Conservation (phyloP, 2,888 invertebrate species). For the Sipha maydis region DNA sequence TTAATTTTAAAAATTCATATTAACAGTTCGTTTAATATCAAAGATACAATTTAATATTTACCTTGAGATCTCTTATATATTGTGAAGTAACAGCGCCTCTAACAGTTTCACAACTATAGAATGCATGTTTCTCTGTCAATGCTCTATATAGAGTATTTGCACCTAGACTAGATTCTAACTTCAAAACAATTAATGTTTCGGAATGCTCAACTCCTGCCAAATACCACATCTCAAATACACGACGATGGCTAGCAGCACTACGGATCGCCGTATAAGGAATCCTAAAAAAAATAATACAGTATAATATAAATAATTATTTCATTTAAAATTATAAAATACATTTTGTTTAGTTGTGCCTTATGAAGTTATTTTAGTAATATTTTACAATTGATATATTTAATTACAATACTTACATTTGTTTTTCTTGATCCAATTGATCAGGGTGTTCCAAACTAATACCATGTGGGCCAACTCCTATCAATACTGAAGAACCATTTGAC, state of each 20-base stretch:
- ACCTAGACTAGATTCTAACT: slow-evolving; percentile 82
- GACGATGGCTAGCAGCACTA: slow-evolving; percentile 79
- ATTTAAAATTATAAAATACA: not conserved
- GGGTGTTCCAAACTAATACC: slow-evolving; percentile 78
- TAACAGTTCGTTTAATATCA: not conserved
- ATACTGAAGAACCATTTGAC: slow-evolving; percentile 64
- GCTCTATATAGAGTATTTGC: slow-evolving; percentile 86
- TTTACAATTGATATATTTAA: no score
- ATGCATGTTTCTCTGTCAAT: slow-evolving; percentile 90
- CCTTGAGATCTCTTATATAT: slow-evolving; percentile 87
- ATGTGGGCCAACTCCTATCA: slow-evolving; percentile 84
- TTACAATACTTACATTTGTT: slow-evolving; percentile 52
- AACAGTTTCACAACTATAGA: slow-evolving; percentile 92
- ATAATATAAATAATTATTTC: not conserved
- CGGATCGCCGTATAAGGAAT: slow-evolving; percentile 85
- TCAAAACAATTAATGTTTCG: slow-evolving; percentile 79
- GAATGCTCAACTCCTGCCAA: slow-evolving; percentile 70
- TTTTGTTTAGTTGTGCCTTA: not conserved
- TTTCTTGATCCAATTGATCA: slow-evolving; percentile 47
- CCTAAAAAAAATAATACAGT: slow-evolving; percentile 68
- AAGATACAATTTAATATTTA: slow-evolving; percentile 65
- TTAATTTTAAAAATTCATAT: not conserved
- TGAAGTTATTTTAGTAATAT: not conserved
- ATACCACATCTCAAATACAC: slow-evolving; percentile 81
- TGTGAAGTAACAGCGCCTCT: slow-evolving; percentile 87